Evolutionary conservation across 2,888 invertebrate genomes (phyloP), one percentile per base, ranked within the genome.

Genomic region (Drosophila bunnanda): DNA sequence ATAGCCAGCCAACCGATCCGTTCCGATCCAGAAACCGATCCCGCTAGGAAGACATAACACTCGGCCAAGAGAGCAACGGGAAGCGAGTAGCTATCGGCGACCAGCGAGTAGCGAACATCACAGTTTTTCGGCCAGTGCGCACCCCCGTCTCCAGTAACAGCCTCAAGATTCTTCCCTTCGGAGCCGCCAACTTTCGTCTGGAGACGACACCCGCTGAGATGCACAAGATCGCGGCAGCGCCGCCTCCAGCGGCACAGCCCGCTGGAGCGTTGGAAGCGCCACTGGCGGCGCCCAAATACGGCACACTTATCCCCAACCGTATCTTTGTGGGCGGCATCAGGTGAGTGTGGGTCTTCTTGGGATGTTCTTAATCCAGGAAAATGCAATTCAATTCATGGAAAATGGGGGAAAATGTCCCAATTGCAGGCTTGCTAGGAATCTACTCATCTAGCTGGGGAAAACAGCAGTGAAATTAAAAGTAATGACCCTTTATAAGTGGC

Each of bases 321-420:
- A 97, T 99, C 89, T 99, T 99, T 93, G 98, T 99, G 57, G 98
- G 99, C 66, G 99, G 98, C 28, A 98, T 99, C 89, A 96, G 98
- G 64, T 92, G 77, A 83, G 46, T 46, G 28, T 46, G 28, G 28
- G 12, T n/a, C 15, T 15, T 15, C 25, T 9, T 8, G 1, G 34
- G 34, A 12, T 6, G 5, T 3, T 9, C 9, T 4, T 9, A 1
- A 25, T 17, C 43, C 20, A 12, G 20, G 22, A 32, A 30, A 30
- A 30, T 30, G 9, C 9, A 30, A 30, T 9, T 34, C 0, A 9
- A 5, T 4, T 25, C 12, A 25, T 9, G 8, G n/a, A n/a, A n/a
- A n/a, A n/a, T n/a, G n/a, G 10, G 2, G n/a, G 5, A n/a, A 25
- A 15, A 9, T 22, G 2, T 2, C n/a, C n/a, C n/a, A n/a, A n/a